Evolutionary conservation across 30 jellyfish, hydroid and myxozoan species (phyloP), one percentile per base, ranked within the genome.

Genomic region (Rhopilema esculentum): DNA sequence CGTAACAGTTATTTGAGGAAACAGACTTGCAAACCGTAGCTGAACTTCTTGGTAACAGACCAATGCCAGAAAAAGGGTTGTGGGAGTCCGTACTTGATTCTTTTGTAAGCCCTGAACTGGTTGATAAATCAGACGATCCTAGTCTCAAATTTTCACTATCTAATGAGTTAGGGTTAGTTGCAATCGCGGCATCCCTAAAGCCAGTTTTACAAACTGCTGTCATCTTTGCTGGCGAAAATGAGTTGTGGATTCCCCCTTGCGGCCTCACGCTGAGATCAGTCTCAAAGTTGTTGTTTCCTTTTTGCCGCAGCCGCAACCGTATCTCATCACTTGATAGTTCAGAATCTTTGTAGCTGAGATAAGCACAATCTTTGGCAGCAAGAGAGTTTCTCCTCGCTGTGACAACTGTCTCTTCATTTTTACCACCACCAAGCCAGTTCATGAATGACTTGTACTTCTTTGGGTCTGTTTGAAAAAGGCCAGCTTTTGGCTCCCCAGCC

Each of bases 241-340:
- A 2, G 57, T 12, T 40, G 57, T 6, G 12, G 57, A 40, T 2
- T 2, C 12, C 9, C 12, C 57, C 12, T 40, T 40, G 57, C 57
- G 57, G 12, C 57, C 9, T 40, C 12, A 40, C 57, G 57, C 57
- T 40, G 6, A 12, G 6, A 12, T 6, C 6, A 6, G 6, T 40
- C 57, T 2, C 57, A 12, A 6, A 40, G 12, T 12, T 40, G 57
- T 40, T 40, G 57, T 40, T 40, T 40, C 6, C 12, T 40, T 40
- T 40, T 12, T 33, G 30, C 21, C 40, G 21, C 22, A 33, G 69
- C 26, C 84, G 69, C 69, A 73, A 8, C 24, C 84, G 84, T 18
- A 73, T 73, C 48, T 73, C 48, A 33, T 73, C 84, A 73, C 84
- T 73, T 17, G 84, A 33, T 8, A 73, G 84, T 29, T 32, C 48